Evolutionary conservation across 2,113 vertebrate species (phyloP).

Genomic region (Aptenodytes forsteri): DNA sequence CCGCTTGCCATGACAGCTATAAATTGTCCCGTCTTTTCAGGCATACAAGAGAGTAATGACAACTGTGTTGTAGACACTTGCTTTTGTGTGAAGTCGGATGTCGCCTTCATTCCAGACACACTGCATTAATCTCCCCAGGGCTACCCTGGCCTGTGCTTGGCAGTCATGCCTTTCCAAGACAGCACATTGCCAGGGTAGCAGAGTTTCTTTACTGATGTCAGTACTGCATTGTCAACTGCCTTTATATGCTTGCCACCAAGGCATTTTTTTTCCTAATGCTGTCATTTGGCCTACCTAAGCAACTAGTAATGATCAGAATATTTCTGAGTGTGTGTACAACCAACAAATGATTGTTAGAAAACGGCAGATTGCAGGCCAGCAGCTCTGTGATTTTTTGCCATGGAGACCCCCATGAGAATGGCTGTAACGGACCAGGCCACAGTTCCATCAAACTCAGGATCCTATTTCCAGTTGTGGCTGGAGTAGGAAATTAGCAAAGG

Average conservation of each 20-base stretch:
- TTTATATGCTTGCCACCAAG: not conserved
- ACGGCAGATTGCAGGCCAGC: not conserved
- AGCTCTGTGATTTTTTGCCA: not conserved
- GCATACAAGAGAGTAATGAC: conserved; percentile 39
- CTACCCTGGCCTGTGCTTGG: not conserved
- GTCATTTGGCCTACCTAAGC: not conserved
- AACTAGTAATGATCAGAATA: not conserved
- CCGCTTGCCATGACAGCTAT: conserved; percentile 7
- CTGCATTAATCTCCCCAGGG: conserved; percentile 25
- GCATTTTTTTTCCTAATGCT: not conserved
- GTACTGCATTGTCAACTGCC: not conserved
- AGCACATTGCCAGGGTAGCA: conserved; percentile 9
- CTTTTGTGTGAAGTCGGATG: conserved; percentile 37
- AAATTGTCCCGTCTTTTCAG: conserved; percentile 17
- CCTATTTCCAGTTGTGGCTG: not conserved
- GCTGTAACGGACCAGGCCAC: not conserved
- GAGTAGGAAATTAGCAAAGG: not conserved
- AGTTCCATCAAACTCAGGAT: not conserved
- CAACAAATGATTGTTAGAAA: not conserved
- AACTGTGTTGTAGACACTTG: conserved; percentile 31
- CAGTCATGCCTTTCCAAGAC: not conserved
- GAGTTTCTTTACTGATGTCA: not conserved
- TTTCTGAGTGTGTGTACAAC: not conserved
- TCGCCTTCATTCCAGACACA: conserved; percentile 2
- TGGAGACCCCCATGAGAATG: not conserved